Evolutionary conservation across 1,140 invertebrate genomes (phyloP).

Genomic region (Paraescarpia echinospica): DNA sequence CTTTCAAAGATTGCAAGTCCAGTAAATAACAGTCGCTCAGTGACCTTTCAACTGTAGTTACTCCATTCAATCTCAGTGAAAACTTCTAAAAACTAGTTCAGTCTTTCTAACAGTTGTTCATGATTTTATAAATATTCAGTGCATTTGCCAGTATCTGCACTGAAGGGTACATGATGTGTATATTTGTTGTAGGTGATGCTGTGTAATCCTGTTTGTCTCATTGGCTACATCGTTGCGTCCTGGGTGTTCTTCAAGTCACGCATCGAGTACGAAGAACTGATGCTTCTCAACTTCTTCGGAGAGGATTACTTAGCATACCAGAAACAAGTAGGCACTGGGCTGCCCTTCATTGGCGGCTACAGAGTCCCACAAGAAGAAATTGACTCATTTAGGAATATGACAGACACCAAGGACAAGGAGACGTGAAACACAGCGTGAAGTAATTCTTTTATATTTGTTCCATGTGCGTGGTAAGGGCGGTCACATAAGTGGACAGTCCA

Average conservation of each 20-base stretch:
- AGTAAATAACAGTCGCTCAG: too few relatives aligned
- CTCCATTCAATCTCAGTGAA: too few relatives aligned
- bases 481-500: too few relatives aligned
- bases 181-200: constrained; percentile 70
- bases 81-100: too few relatives aligned
- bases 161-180: not conserved
- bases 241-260: constrained; percentile 93
- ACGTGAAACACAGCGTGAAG: not conserved
- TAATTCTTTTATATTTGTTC: not conserved
- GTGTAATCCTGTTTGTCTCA: constrained; percentile 86
- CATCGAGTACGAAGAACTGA: constrained; percentile 85
- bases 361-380: constrained; percentile 37
- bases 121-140: too few relatives aligned
- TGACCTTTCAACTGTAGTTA: too few relatives aligned
- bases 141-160: too few relatives aligned
- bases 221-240: constrained; percentile 74
- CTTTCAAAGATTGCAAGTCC: too few relatives aligned
- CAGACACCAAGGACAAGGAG: not conserved
- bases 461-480: not conserved
- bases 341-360: constrained; percentile 84
- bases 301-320: constrained; percentile 88
- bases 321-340: constrained; percentile 79
- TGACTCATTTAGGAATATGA: not conserved
- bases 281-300: constrained; percentile 92
- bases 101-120: too few relatives aligned